phyloP scores from a whole-genome alignment of 2,113 vertebrate species.

The Triplophysa rosa region DNA sequence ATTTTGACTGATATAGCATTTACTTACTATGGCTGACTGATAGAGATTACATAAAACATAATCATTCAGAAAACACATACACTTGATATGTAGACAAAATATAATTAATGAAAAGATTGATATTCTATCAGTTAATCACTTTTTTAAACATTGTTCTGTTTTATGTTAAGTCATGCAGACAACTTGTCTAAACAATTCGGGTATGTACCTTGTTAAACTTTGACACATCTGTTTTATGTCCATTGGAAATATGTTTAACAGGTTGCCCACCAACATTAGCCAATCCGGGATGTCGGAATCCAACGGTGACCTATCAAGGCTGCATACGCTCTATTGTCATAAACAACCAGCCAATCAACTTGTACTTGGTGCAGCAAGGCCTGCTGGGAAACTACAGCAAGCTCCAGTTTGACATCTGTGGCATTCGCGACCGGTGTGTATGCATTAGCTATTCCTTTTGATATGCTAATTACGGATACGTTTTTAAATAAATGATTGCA shows the following conservation, averaged over 20 bases:
- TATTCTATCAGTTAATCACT: too few relatives aligned
- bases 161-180: too few relatives aligned
- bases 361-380: conserved; percentile 84
- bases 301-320: conserved; percentile 84
- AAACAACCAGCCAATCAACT: conserved; percentile 85
- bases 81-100: not conserved
- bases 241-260: conserved; percentile 54
- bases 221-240: not conserved
- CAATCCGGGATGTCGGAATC: conserved; percentile 80
- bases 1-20: conserved; percentile 17
- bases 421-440: conserved; percentile 90
- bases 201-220: too few relatives aligned
- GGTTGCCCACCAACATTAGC: conserved; percentile 79
- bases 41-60: not conserved
- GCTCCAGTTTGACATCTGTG: conserved; percentile 85
- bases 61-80: conserved; percentile 5
- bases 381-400: conserved; percentile 85
- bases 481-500: conserved; percentile 2
- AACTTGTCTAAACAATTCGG: too few relatives aligned
- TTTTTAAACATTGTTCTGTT: too few relatives aligned
- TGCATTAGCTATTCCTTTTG: not conserved
- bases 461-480: not conserved
- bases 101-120: not conserved
- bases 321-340: conserved; percentile 87
- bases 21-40: not conserved